A percentile compares a stretch with the other conserved stretches of the same genome.
These are phyloP conservation scores for Cotesia vestalis DNA, from an alignment of 1,140 invertebrate species.

Conservation along the genomic window DNA sequence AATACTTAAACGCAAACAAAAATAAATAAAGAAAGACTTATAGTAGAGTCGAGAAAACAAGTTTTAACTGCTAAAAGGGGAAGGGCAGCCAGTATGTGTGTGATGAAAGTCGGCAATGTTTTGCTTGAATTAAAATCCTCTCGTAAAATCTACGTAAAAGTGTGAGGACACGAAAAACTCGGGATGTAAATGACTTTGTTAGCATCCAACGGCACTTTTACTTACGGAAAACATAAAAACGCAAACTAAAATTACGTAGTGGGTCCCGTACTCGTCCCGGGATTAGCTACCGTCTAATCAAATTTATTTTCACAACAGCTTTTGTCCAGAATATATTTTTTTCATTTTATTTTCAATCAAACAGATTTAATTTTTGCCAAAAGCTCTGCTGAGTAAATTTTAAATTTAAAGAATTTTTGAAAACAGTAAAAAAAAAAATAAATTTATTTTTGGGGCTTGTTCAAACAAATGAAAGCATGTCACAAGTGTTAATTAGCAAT, in stretches of 20 bases:
- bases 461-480: too few species aligned
- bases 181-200: conserved; percentile 15
- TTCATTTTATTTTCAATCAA: too few species aligned
- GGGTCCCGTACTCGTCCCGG: background rate
- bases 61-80: background rate
- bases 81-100: background rate
- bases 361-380: too few species aligned
- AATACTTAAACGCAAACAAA: background rate
- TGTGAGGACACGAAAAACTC: background rate
- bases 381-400: too few species aligned
- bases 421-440: too few species aligned
- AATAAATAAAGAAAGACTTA: background rate
- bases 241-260: background rate
- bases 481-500: too few species aligned
- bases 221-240: conserved; percentile 4
- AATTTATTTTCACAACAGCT: conserved; percentile 9
- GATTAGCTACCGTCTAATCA: conserved; percentile 9
- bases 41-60: background rate
- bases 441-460: too few species aligned
- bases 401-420: too few species aligned
- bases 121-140: conserved; percentile 26
- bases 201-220: background rate
- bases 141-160: background rate
- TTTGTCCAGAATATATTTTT: background rate
- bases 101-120: conserved; percentile 1